Percentiles rank a stretch among this genome's conserved stretches.
These are phyloP conservation scores for Empidonax alnorum DNA, from an alignment of 2,113 vertebrate species.

Conservation along the genomic window DNA sequence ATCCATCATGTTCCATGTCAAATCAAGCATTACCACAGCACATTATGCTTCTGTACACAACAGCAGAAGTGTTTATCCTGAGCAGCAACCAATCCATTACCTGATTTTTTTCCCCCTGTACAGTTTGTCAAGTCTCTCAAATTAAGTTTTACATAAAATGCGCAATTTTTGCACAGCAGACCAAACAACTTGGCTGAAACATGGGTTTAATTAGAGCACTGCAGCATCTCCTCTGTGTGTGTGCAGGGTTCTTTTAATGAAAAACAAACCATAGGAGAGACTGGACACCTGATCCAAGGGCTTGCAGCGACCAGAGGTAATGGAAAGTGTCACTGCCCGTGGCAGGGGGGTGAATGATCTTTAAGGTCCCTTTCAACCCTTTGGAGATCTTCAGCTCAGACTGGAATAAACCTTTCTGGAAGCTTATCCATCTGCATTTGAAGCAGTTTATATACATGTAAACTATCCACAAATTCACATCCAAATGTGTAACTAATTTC, in stretches of 20 bases:
- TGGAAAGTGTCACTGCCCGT: neutral
- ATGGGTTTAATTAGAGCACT: neutral
- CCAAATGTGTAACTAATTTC: neutral
- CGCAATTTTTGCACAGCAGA: neutral
- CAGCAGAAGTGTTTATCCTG: neutral
- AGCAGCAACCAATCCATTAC: neutral
- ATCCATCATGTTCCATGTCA: neutral
- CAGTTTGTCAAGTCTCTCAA: neutral
- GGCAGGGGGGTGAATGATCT: neutral
- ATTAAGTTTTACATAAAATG: neutral
- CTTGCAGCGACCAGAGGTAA: neutral
- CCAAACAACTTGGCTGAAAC: neutral
- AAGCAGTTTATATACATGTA: fast-evolving
- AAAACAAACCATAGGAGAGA: neutral
- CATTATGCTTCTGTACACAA: neutral
- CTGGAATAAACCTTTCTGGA: neutral
- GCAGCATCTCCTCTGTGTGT: neutral
- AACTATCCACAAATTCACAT: neutral
- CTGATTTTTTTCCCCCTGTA: neutral
- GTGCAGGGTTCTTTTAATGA: neutral
- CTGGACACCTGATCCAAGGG: neutral
- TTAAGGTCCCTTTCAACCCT: neutral
- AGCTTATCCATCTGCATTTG: neutral
- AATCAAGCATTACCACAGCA: neutral
- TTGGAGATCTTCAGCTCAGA: neutral